Conservation (phyloP, 2,113 vertebrate species). For the Condylura cristata region DNA sequence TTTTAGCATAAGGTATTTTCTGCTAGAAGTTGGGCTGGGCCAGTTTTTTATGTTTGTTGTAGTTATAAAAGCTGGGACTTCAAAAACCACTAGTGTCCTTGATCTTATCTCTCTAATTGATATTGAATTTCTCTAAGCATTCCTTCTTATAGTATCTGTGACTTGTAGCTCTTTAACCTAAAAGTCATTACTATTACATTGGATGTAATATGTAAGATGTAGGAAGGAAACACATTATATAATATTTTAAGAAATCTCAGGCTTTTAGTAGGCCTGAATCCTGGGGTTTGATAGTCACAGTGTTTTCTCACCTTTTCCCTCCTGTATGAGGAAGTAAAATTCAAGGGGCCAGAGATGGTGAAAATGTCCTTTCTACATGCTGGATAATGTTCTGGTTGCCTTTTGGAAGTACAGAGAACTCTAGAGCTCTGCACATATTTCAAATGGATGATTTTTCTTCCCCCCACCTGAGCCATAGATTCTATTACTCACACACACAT, state of each 20-base stretch:
- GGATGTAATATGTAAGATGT: background rate
- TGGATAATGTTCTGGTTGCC: background rate
- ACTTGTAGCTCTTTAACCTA: background rate
- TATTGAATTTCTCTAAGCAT: background rate
- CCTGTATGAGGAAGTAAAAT: background rate
- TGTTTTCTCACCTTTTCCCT: background rate
- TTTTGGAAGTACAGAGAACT: background rate
- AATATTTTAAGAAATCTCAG: background rate
- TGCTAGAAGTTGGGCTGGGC: background rate
- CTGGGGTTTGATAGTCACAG: background rate
- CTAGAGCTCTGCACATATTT: background rate
- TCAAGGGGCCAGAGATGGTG: background rate
- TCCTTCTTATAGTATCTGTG: background rate
- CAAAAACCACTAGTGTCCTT: background rate
- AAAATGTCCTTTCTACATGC: background rate
- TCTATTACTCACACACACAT: background rate
- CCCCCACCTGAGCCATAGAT: background rate
- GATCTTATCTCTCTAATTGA: background rate
- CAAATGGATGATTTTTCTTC: background rate
- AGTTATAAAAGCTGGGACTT: background rate
- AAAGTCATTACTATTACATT: background rate
- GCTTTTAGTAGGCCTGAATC: background rate
- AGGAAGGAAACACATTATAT: background rate
- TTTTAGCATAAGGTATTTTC: background rate
- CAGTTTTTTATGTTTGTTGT: background rate